Conservation (phyloP, 2,888 invertebrate species). For the Ferdinandea cuprea region DNA sequence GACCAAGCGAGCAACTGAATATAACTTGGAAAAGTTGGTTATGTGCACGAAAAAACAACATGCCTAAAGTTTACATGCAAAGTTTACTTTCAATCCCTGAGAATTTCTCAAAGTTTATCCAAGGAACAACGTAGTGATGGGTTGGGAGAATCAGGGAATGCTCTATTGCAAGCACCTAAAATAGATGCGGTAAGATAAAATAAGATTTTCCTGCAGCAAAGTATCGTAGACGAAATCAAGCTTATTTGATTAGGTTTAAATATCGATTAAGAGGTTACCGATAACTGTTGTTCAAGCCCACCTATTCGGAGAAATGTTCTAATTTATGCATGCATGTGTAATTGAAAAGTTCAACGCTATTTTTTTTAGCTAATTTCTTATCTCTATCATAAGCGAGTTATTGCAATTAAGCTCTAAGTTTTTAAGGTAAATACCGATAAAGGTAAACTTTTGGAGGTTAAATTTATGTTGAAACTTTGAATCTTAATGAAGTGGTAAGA, state of each 20-base stretch:
- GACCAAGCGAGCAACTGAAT: conserved; percentile 28
- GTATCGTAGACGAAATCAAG: conserved; percentile 40
- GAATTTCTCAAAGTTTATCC: conserved; percentile 52
- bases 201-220: conserved; percentile 14
- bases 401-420: no score
- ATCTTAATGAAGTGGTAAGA: no score
- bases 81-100: conserved; percentile 59
- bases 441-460: no score
- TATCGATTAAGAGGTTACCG: conserved; percentile 52
- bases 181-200: conserved; percentile 3
- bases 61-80: conserved; percentile 38
- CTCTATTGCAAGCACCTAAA: neutral
- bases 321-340: no score
- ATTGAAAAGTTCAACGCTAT: no score
- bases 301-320: no score
- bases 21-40: conserved; percentile 35
- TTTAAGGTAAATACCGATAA: no score
- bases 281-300: no score
- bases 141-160: neutral
- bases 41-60: conserved; percentile 26
- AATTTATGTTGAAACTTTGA: no score
- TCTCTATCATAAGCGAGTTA: no score
- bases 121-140: conserved; percentile 47
- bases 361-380: no score
- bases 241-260: conserved; percentile 62